These are phyloP conservation scores for Biston stratarius DNA, from an alignment of 2,888 invertebrate species.

Conservation along the genomic window DNA sequence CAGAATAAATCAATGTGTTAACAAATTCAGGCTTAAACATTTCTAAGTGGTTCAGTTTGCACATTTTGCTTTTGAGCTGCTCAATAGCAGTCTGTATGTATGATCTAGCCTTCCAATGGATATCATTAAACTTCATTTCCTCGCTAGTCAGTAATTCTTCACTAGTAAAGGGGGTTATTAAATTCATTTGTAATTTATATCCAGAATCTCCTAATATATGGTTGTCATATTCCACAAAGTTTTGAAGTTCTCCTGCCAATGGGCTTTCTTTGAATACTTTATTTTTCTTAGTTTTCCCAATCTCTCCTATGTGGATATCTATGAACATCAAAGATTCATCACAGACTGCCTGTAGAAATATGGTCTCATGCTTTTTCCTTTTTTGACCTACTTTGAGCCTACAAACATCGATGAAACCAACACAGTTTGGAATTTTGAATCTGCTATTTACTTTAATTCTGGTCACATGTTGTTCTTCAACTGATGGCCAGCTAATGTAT, in stretches of 20 bases:
- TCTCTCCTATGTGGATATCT: constrained; percentile 71
- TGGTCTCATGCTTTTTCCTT: constrained; percentile 59
- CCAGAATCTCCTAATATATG: constrained; percentile 76
- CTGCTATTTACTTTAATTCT: constrained; percentile 75
- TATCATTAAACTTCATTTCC: constrained; percentile 81
- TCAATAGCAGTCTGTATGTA: constrained; percentile 78
- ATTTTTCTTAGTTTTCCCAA: constrained; percentile 69
- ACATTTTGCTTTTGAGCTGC: constrained; percentile 71
- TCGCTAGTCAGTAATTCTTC: constrained; percentile 76
- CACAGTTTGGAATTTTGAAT: constrained; percentile 78
- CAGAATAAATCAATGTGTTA: constrained; percentile 65
- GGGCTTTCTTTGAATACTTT: constrained; percentile 73
- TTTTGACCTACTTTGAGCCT: constrained; percentile 71
- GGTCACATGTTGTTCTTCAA: constrained; percentile 77
- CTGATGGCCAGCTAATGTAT: constrained; percentile 76
- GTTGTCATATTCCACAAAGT: constrained; percentile 75
- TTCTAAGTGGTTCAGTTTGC: constrained; percentile 72
- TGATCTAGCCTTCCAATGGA: constrained; percentile 72
- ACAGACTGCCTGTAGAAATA: constrained; percentile 80
- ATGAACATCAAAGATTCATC: constrained; percentile 76
- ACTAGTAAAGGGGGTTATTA: constrained; percentile 76
- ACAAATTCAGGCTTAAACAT: constrained; percentile 66
- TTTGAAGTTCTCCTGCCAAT: constrained; percentile 67
- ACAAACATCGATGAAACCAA: constrained; percentile 78
- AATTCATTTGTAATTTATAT: constrained; percentile 72